phyloP scores from a whole-genome alignment of 2,888 invertebrate genomes.

The Dryomyza anilis region DNA sequence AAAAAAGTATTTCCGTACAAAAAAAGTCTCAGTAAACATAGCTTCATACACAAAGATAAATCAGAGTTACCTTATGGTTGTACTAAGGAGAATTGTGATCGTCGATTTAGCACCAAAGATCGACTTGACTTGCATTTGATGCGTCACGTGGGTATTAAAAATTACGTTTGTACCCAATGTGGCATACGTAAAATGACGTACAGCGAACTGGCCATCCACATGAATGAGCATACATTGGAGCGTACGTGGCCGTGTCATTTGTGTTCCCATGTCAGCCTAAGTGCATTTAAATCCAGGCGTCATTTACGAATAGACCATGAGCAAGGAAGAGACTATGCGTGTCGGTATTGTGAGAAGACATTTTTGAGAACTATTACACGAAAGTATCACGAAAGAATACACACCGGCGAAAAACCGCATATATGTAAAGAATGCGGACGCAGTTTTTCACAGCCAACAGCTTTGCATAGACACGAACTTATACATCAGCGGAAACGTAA shows the following conservation, averaged over 20 bases:
- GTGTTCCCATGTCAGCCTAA: slow-evolving; percentile 51
- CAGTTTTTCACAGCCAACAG: slow-evolving; percentile 50
- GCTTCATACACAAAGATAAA: slow-evolving; percentile 47
- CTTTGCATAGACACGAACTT: slow-evolving; percentile 50
- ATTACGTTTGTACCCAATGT: slow-evolving; percentile 52
- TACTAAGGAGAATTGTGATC: slow-evolving; percentile 39
- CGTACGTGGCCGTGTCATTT: slow-evolving; percentile 50
- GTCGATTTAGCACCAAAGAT: slow-evolving; percentile 48
- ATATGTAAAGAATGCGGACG: slow-evolving; percentile 49
- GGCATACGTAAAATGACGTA: slow-evolving; percentile 53
- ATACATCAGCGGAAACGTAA: slow-evolving; percentile 42
- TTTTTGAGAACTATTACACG: slow-evolving; percentile 54
- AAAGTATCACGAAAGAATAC: slow-evolving; percentile 57
- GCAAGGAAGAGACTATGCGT: slow-evolving; percentile 47
- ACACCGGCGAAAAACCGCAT: slow-evolving; percentile 55
- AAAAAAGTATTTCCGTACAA: slow-evolving; percentile 48
- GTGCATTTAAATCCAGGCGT: slow-evolving; percentile 49
- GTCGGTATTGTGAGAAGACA: slow-evolving; percentile 48
- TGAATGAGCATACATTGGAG: slow-evolving; percentile 55
- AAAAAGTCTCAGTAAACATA: slow-evolving; percentile 47
- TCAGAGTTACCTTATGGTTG: slow-evolving; percentile 48
- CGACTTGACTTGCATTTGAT: slow-evolving; percentile 53
- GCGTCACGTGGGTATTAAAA: slow-evolving; percentile 56
- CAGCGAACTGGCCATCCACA: slow-evolving; percentile 51
- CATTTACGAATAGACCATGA: slow-evolving; percentile 53